Base-by-base conservation (phyloP, 2,797 vertebrate genomes). In the Alfaro cultratus region DNA sequence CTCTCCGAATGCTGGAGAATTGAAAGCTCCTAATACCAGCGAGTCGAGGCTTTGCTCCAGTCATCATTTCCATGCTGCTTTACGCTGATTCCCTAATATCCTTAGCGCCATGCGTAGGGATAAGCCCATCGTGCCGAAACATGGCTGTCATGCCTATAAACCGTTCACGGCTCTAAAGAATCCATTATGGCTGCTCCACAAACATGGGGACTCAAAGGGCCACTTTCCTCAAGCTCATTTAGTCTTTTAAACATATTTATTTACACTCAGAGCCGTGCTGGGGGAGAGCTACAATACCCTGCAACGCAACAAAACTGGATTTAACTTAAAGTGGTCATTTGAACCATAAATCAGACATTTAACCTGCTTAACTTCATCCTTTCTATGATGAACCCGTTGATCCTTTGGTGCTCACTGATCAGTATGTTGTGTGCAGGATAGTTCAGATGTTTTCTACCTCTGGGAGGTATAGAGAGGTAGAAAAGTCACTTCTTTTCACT, bases 31-130 rank as follows among this genome's bases (percentile, higher is more conserved):
- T 92, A 91, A 91, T 81, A 92, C 88, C 86, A 87, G 88, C 84
- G 87, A 94, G 92, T 91, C 87, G 90, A 90, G 92, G 93, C 94
- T 95, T 95, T 94, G 94, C 94, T 95, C 92, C 92, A 94, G 94
- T 96, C 94, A 93, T 95, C 94, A 94, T 96, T 95, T 96, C 95
- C 94, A 94, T 93, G 93, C 94, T 88, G 93, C 95, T 96, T 96
- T 95, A 94, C 91, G 92, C 94, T 90, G 94, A 95, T 96, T 95
- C 93, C 89, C 92, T 96, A 96, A 96, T 96, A 96, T 95, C 94
- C 95, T 96, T 94, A 96, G 94, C 94, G 91, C 92, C 93, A 82
- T 81, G 93, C 91, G 93, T 87, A 87, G 93, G 95, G 95, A 95
- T 96, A 96, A 96, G 95, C 95, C 92, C 93, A 89, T 95, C 94